Evolutionary conservation across 2,888 invertebrate genomes (phyloP), one percentile per base, ranked within the genome.

Genomic region (Calameuta filiformis): DNA sequence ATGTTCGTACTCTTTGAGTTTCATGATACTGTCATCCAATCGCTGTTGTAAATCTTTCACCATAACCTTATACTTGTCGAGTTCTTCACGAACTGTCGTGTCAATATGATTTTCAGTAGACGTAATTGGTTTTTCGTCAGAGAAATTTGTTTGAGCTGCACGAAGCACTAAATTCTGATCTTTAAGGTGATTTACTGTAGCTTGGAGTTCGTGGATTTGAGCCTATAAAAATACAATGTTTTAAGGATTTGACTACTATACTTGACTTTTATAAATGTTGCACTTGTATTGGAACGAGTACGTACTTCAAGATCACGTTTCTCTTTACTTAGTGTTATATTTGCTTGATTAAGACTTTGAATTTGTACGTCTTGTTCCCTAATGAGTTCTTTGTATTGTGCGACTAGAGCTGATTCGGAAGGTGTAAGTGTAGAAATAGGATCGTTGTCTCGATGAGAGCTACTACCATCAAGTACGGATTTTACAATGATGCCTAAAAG

Each of bases 361-460:
- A 95, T 92, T 82, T 95, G 93, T 68, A 93, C 93, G 91, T 98
- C 98, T 92, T 99, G 98, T 85, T 98, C 97, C 80, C 98, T 94
- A 85, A 99, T 99, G 76, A 99, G 93, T 80, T 95, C 95, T 92
- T 98, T 98, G 92, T 98, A 98, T 91, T 98, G 97, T 35, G 94
- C 92, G 69, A 97, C 92, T 56, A 92, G 81, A 77, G 88, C 88
- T 4, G 89, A 88, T 80, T 88, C 89, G 4, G 87, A 78, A 69
- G 88, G 85, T 71, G 84, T 85, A 80, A 88, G 82, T 69, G 84
- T 81, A 73, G 86, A 81, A 11, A 83, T 80, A 40, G 87, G 84
- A 78, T 89, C 88, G 79, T 85, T 88, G 30, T 84, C 81, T 1
- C 84, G 80, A 56, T 87, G 83, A 11, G 80, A 80, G 73, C 85